Percentiles rank a stretch among this genome's conserved stretches.
These are phyloP conservation scores for Aethina tumida DNA, from an alignment of 1,140 invertebrate genomes.

Conservation along the genomic window DNA sequence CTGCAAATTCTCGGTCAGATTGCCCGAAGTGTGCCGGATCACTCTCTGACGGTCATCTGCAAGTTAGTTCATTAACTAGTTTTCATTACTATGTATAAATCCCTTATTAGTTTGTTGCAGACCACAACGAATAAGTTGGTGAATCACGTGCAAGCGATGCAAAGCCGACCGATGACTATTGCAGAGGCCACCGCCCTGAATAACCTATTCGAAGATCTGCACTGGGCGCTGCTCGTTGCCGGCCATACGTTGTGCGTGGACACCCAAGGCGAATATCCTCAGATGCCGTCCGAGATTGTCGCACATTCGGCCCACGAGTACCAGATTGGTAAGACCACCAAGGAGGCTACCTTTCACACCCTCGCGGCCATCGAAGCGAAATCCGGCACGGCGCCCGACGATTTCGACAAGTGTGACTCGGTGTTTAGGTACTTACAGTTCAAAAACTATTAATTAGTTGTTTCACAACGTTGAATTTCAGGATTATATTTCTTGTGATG, in stretches of 20 bases:
- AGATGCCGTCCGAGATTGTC: slow-evolving; percentile 69
- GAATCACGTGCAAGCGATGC: slow-evolving; percentile 52
- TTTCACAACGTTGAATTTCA: too few relatives aligned
- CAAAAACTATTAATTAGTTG: too few relatives aligned
- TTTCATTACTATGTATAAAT: slow-evolving; percentile 1
- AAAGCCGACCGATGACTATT: slow-evolving; percentile 45
- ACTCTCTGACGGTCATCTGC: slow-evolving; percentile 46
- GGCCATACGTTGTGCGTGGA: slow-evolving; percentile 64
- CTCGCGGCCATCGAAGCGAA: slow-evolving; percentile 36
- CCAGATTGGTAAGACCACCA: slow-evolving; percentile 13
- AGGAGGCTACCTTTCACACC: slow-evolving; percentile 36
- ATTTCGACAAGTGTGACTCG: slow-evolving; percentile 45
- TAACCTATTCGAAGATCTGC: slow-evolving; percentile 73
- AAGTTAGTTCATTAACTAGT: slow-evolving; percentile 19
- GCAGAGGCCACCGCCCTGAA: slow-evolving; percentile 45
- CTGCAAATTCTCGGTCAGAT: slow-evolving; percentile 52
- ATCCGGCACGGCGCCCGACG: slow-evolving; percentile 32
- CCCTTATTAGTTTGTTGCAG: slow-evolving; percentile 27
- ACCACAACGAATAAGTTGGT: slow-evolving; percentile 50
- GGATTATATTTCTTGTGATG: slow-evolving; percentile 56
- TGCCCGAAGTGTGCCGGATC: slow-evolving; percentile 41
- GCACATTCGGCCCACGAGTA: slow-evolving; percentile 52
- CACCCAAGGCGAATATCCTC: slow-evolving; percentile 61
- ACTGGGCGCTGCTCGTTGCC: slow-evolving; percentile 76
- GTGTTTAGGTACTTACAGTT: too few relatives aligned